Conservation (phyloP, 1,140 invertebrate species). For the Cydia fagiglandana region DNA sequence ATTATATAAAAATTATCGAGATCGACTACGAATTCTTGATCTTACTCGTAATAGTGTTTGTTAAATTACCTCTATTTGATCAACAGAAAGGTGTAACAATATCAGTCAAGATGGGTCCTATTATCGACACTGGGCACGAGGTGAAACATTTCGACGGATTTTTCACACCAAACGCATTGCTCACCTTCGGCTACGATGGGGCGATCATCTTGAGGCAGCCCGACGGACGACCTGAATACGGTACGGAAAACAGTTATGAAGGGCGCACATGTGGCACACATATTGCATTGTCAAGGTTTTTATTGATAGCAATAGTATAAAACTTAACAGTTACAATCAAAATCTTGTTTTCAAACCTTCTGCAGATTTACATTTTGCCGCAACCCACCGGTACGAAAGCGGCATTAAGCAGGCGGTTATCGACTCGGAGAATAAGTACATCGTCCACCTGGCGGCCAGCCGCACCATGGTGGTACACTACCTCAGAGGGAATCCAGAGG, state of each 20-base stretch:
- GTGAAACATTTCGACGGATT: conserved; percentile 56
- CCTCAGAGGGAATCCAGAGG: conserved; percentile 15
- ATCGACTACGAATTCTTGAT: no score
- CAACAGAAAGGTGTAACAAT: conserved; percentile 68
- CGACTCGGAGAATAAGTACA: conserved; percentile 39
- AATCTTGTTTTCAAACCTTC: background rate
- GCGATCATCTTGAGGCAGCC: conserved; percentile 53
- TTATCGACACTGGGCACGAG: conserved; percentile 62
- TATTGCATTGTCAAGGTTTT: background rate
- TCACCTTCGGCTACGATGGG: conserved; percentile 63
- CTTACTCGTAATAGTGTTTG: no score
- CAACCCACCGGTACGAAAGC: conserved; percentile 63
- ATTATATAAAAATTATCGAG: no score
- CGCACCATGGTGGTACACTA: conserved; percentile 41
- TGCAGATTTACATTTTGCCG: conserved; percentile 58
- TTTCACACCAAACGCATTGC: conserved; percentile 44
- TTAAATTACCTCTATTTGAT: background rate
- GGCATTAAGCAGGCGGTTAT: conserved; percentile 54
- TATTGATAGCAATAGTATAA: background rate
- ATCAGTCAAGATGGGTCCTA: conserved; percentile 61
- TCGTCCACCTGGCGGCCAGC: conserved; percentile 50
- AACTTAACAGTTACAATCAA: background rate
- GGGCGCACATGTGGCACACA: no score
- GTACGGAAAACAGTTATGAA: conserved; percentile 37
- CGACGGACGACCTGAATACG: conserved; percentile 46